These are phyloP conservation scores for Iphiclides podalirius DNA, from an alignment of 2,888 invertebrate species.

Conservation along the genomic window DNA sequence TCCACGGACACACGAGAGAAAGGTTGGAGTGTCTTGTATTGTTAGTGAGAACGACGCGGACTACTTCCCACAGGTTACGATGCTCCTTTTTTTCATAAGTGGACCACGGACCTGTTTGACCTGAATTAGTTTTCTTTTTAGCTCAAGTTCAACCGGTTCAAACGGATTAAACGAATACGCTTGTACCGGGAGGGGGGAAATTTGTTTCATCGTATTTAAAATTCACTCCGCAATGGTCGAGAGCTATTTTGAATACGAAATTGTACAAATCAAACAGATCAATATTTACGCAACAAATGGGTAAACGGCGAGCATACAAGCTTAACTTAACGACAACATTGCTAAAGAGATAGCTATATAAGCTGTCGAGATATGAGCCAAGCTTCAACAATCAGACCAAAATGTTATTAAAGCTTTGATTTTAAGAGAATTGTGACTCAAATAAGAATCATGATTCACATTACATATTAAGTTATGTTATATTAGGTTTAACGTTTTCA, in stretches of 20 bases:
- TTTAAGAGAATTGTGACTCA: no score
- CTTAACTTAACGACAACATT: slow-evolving; percentile 49
- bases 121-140: slow-evolving; percentile 30
- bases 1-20: slow-evolving; percentile 52
- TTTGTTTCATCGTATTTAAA: no score
- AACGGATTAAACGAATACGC: no score
- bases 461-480: no score
- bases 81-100: slow-evolving; percentile 44
- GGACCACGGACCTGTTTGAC: slow-evolving; percentile 59
- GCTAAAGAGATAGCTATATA: slow-evolving; percentile 41
- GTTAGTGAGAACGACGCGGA: slow-evolving; percentile 47
- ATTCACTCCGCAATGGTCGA: slow-evolving; percentile 47
- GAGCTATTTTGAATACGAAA: slow-evolving; percentile 55
- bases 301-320: slow-evolving; percentile 46
- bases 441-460: no score
- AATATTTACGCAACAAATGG: slow-evolving; percentile 65
- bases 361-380: not conserved
- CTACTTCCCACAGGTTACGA: slow-evolving; percentile 64
- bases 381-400: no score
- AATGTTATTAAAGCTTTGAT: no score
- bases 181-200: no score
- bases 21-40: slow-evolving; percentile 46
- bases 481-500: no score
- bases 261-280: slow-evolving; percentile 28
- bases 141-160: slow-evolving; percentile 26